Percentiles rank a stretch among this genome's conserved stretches.
phyloP scores from a whole-genome alignment of 2,797 vertebrate species.

The Myotis planiceps region DNA sequence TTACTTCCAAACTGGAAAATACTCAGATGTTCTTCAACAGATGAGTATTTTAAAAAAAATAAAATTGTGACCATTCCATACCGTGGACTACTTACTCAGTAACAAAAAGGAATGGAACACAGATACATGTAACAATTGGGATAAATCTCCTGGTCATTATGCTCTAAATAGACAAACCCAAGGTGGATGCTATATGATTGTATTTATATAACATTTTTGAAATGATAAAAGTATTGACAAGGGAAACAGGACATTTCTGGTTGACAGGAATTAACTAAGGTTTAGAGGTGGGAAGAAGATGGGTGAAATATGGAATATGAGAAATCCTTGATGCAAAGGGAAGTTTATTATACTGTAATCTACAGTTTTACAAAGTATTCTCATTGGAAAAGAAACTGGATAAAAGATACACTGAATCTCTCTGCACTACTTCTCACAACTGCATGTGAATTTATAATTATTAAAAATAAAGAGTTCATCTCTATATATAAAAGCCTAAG shows the following conservation, averaged over 20 bases:
- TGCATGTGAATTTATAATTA: not conserved
- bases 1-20: not conserved
- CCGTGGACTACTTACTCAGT: not conserved
- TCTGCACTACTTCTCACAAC: not conserved
- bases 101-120: not conserved
- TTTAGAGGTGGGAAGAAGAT: not conserved
- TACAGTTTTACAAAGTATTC: not conserved
- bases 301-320: not conserved
- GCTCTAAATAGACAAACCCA: not conserved
- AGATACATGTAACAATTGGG: too few species aligned
- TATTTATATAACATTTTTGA: not conserved
- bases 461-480: not conserved
- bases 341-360: not conserved
- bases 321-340: fast-evolving
- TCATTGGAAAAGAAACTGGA: not conserved
- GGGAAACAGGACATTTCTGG: not conserved
- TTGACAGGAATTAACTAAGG: not conserved
- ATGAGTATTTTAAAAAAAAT: not conserved
- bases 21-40: not conserved
- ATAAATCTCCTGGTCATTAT: not conserved
- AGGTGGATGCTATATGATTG: not conserved
- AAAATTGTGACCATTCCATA: not conserved
- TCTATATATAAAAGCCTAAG: too few species aligned
- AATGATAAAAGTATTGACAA: not conserved
- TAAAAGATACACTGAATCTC: not conserved